Base-by-base conservation (phyloP, 1,140 invertebrate species). In the Oryzaephilus surinamensis region DNA sequence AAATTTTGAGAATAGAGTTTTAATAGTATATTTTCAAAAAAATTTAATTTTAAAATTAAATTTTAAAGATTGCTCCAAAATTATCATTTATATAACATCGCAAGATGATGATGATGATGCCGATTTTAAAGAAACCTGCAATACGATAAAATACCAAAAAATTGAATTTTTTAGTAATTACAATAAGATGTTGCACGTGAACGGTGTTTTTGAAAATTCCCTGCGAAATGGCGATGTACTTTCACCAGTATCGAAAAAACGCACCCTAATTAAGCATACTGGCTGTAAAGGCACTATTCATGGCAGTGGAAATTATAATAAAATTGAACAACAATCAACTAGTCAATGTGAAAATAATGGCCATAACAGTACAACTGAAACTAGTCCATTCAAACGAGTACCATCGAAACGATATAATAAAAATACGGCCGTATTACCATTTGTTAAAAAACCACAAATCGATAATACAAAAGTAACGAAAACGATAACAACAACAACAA, bases 221-320 rank as follows among this genome's bases (percentile, higher is more conserved):
- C 58, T 79, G 31, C 71, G 77, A 40, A 45, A 46, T 17, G 49
- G 48, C 4, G 38, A 45, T 14, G 45, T 51, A 21, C 37, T 64
- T 34, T 72, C 74, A 12, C 67, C 72, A 5, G 69, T 65, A 65
- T 41, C 71, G 66, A 27, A 73, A 73, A 48, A 66, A 61, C 38
- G 60, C 66, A 26, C 62, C 58, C 29, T 62, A 61, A 67, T 72
- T 20, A 71, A 74, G 43, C 79, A 82, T 56, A 72, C 71, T 46
- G 73, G 74, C 17, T 84, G 80, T 51, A 77, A 73, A 11, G 79
- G 79, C 21, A 78, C 77, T 46, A 71, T 76, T 0, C 80, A 84
- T 48, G 79, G 53, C 4, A 45, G 38, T 33, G 53, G 51, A 6
- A 54, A 44, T 14, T 52, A 51, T 28, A 35, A 15, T 6, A 32